Evolutionary conservation across 2,888 invertebrate genomes (phyloP).

Genomic region (Ceriagrion tenellum): DNA sequence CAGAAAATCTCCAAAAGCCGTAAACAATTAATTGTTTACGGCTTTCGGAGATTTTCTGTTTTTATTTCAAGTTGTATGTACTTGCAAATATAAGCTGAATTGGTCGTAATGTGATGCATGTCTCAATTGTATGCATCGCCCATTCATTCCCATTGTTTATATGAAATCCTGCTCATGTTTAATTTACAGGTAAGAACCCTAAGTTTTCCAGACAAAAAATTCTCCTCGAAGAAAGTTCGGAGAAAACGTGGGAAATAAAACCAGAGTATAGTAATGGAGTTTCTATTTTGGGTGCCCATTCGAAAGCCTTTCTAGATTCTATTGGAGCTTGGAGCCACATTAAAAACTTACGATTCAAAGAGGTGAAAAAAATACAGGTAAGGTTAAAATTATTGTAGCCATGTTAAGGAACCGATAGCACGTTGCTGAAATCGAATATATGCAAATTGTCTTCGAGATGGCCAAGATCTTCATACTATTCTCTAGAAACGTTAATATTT

Average conservation of each 20-base stretch:
- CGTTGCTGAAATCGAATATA: no score
- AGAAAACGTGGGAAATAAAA: constrained; percentile 80
- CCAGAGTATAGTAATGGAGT: constrained; percentile 92
- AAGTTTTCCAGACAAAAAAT: constrained; percentile 86
- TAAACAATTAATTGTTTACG: no score
- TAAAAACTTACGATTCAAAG: constrained; percentile 83
- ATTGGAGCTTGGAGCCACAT: constrained; percentile 93
- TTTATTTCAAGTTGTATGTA: not conserved
- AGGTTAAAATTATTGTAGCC: constrained; percentile 68
- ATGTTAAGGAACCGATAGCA: no score
- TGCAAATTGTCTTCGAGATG: no score
- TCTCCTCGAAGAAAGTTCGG: constrained; percentile 87
- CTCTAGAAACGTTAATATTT: no score
- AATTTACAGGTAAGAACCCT: constrained; percentile 84
- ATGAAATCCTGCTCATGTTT: constrained; percentile 67
- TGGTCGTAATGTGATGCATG: not conserved
- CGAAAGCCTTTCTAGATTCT: constrained; percentile 86
- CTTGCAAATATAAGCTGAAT: not conserved
- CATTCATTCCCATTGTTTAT: not conserved
- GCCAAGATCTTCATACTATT: no score
- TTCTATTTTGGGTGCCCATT: constrained; percentile 91
- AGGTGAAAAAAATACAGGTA: constrained; percentile 93
- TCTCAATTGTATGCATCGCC: not conserved
- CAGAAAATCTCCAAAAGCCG: no score
- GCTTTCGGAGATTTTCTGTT: no score